phyloP scores from a whole-genome alignment of 2,888 invertebrate genomes.

The Cabera pusaria region DNA sequence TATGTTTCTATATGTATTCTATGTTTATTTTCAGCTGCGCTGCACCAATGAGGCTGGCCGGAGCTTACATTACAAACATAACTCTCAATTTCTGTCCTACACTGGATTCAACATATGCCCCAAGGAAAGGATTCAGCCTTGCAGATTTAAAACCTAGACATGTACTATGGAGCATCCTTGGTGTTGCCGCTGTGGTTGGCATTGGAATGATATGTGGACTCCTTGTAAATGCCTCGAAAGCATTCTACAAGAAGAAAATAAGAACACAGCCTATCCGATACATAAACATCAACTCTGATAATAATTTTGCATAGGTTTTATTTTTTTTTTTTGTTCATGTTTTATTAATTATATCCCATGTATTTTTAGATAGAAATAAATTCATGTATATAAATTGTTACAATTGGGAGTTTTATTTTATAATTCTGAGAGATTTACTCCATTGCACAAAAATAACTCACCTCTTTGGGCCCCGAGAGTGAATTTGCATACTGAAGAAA shows the following conservation, averaged over 20 bases:
- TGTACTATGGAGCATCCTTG: conserved; percentile 71
- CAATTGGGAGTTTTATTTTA: too few relatives aligned
- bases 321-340: conserved; percentile 20
- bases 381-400: conserved; percentile 41
- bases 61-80: conserved; percentile 67
- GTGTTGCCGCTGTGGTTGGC: conserved; percentile 61
- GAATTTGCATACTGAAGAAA: conserved; percentile 89
- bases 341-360: conserved; percentile 27
- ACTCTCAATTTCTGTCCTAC: conserved; percentile 65
- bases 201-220: conserved; percentile 68
- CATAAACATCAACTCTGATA: conserved; percentile 60
- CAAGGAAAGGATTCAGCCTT: conserved; percentile 52
- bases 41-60: conserved; percentile 69
- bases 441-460: conserved; percentile 62
- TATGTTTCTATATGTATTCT: background rate
- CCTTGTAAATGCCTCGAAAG: conserved; percentile 60
- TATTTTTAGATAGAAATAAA: conserved; percentile 36
- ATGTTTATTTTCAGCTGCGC: conserved; percentile 64
- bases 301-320: conserved; percentile 55
- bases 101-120: conserved; percentile 57
- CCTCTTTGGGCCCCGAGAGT: conserved; percentile 85
- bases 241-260: conserved; percentile 60
- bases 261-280: conserved; percentile 66
- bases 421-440: too few relatives aligned
- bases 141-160: conserved; percentile 66